Conservation (phyloP, 2,797 vertebrate species). For the Enteromius argenteus region DNA sequence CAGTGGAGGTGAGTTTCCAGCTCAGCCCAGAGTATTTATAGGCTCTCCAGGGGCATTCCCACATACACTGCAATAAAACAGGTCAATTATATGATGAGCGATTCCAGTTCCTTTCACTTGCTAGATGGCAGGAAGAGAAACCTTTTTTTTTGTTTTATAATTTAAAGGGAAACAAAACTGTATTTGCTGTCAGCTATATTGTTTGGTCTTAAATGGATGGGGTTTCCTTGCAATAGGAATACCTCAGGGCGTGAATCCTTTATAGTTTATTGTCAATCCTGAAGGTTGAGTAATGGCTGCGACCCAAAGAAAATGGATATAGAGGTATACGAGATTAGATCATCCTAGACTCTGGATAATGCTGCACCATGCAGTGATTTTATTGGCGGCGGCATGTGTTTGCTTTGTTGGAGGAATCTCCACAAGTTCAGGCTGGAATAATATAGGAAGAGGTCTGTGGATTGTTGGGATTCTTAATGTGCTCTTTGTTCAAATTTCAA, state of each 20-base stretch:
- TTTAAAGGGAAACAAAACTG: conserved; percentile 33
- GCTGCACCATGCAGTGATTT: conserved; percentile 37
- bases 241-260: conserved; percentile 41
- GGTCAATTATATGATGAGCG: conserved; percentile 47
- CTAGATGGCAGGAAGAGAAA: conserved; percentile 28
- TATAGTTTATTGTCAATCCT: conserved; percentile 37
- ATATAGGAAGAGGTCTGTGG: conserved; percentile 24
- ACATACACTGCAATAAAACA: conserved; percentile 43
- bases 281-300: conserved; percentile 33
- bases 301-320: conserved; percentile 34
- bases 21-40: conserved; percentile 44
- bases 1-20: conserved; percentile 41
- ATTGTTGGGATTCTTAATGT: conserved; percentile 38
- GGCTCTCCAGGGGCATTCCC: conserved; percentile 36
- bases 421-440: conserved; percentile 27
- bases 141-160: conserved; percentile 18
- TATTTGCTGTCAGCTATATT: conserved; percentile 19
- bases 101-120: conserved; percentile 12
- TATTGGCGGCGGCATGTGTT: conserved; percentile 40
- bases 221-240: conserved; percentile 23
- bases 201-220: conserved; percentile 28
- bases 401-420: conserved; percentile 37
- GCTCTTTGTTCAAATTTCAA: conserved; percentile 29
- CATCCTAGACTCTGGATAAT: conserved; percentile 32
- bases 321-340: conserved; percentile 42